Conservation (phyloP, 2,797 vertebrate species). For the Alosa sapidissima region DNA sequence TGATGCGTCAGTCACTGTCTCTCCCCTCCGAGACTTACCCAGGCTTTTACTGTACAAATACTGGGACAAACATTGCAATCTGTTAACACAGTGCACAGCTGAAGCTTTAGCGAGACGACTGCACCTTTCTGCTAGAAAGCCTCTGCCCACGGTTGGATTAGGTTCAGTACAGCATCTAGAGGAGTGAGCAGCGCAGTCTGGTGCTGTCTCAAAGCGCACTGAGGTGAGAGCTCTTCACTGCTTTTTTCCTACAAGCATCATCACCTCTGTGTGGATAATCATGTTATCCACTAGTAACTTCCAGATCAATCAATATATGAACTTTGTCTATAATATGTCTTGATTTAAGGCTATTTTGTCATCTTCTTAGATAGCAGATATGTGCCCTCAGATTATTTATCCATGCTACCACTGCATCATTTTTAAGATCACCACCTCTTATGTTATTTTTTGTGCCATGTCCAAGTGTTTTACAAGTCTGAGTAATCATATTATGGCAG, state of each 20-base stretch:
- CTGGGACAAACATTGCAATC: conserved; percentile 29
- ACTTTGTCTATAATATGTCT: not conserved
- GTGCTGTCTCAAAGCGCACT: not conserved
- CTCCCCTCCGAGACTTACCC: conserved; percentile 38
- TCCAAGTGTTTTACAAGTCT: conserved; percentile 31
- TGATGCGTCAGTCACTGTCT: conserved; percentile 38
- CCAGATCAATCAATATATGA: not conserved
- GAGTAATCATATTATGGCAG: conserved; percentile 44
- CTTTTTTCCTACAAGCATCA: not conserved
- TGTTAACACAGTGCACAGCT: conserved; percentile 27
- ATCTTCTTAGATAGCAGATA: not conserved
- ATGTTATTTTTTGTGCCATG: conserved; percentile 33
- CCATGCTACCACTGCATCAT: not conserved
- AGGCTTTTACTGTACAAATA: conserved; percentile 41
- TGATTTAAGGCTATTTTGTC: not conserved
- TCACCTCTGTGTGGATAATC: not conserved
- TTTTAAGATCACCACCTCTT: not conserved
- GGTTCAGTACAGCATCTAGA: not conserved
- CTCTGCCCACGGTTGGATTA: conserved; percentile 14
- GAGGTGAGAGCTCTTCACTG: conserved; percentile 11
- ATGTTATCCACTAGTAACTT: not conserved
- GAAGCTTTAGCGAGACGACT: conserved; percentile 7
- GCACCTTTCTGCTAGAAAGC: not conserved
- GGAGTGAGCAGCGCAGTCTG: not conserved
- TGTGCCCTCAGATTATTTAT: not conserved